Percentiles rank a stretch among this genome's conserved stretches.
Conservation (phyloP, 1,140 invertebrate species). For the Popillia japonica region DNA sequence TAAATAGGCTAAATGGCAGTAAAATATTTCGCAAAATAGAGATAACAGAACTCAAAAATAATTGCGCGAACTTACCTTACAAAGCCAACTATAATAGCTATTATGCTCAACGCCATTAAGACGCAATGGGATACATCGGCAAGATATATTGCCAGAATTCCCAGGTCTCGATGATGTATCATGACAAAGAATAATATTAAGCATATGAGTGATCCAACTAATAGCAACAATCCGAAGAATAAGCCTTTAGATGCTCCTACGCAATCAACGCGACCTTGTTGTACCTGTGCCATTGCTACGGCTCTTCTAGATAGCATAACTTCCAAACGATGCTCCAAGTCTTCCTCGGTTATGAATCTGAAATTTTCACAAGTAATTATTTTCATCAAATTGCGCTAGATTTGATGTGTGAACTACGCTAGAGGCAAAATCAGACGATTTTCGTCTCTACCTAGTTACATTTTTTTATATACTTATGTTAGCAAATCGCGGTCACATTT, state of each 20-base stretch:
- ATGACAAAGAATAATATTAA: conserved; percentile 94
- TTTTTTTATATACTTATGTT: too few species aligned
- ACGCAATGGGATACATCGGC: conserved; percentile 90
- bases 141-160: conserved; percentile 85
- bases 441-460: too few species aligned
- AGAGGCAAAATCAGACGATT: too few species aligned
- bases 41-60: background rate
- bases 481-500: too few species aligned
- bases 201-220: conserved; percentile 92
- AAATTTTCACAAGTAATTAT: background rate
- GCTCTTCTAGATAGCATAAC: conserved; percentile 84
- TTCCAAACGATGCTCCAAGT: conserved; percentile 83
- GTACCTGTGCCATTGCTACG: conserved; percentile 81
- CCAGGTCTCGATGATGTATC: conserved; percentile 81
- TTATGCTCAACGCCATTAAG: conserved; percentile 84
- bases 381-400: too few species aligned
- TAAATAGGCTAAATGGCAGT: background rate
- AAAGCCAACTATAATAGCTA: conserved; percentile 91
- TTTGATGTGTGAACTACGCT: too few species aligned
- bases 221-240: conserved; percentile 89
- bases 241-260: conserved; percentile 91
- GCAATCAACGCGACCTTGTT: conserved; percentile 85
- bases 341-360: conserved; percentile 78
- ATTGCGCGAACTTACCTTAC: conserved; percentile 69
- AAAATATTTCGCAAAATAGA: conserved; percentile 8